Base-by-base conservation (phyloP, 2,113 vertebrate species). In the Syrrhaptes paradoxus region DNA sequence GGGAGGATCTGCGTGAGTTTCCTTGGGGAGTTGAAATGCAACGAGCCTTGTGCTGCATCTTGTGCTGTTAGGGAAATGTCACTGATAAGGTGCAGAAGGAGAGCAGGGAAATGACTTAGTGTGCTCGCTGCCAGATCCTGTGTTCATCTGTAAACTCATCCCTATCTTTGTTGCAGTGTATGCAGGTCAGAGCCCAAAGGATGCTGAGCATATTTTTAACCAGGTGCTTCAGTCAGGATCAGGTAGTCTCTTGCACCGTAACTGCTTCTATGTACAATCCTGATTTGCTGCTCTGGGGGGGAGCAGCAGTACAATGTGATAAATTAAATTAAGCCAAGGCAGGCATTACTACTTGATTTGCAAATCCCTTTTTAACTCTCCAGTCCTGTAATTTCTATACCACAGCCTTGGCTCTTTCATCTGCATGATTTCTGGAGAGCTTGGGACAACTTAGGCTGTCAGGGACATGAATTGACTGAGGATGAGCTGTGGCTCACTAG, bases 41-140 rank as follows among this genome's bases (percentile, higher is more conserved):
- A 94, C 10, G 55, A 93, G 96, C 88, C 96, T 92, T 89, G 95
- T 92, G 97, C 98, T 96, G 97, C 95, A 87, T 97, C 95, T 94
- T 96, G 70, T 90, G 96, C 97, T 97, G 95, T 93, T 96, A 95
- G 91, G 95, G 91, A 97, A 97, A 98, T 97, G 96, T 97, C 95
- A 96, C 94, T 97, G 98, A 98, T 98, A 98, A 97, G 92, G 87
- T 97, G 96, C 97, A 97, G 97, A 95, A 97, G 95, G 77, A 92
- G 93, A 95, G 81, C 89, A 85, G 77, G 84, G 94, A 98, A 97
- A 94, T 97, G 94, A 92, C 93, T 97, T 95, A 81, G 91, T 96
- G 90, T 72, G 45, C 86, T 97, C 11, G 1, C 94, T 97, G 43
- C 57, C 75, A 80, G 80, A 85, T 95, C 92, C 89, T 49, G 20